Evolutionary conservation across 2,888 invertebrate species (phyloP), one percentile per base, ranked within the genome.

Genomic region (Coelopa pilipes): DNA sequence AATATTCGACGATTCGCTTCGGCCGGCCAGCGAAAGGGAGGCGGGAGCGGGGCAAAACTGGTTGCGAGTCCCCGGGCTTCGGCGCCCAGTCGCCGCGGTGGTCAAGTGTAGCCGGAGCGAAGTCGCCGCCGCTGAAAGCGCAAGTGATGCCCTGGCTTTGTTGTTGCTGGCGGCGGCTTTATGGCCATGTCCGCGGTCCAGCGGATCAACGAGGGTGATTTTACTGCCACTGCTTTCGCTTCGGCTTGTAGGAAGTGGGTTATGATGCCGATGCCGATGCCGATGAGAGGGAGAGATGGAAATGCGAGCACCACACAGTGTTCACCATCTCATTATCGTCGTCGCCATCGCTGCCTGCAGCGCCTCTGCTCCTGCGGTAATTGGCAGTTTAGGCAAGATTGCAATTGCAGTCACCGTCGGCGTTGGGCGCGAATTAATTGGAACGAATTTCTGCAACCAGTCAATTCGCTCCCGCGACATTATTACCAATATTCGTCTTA

Each of bases 101-200:
- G 45, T 57, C 62, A 68, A 75, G 70, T 63, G 46, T 57, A 63
- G 34, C 68, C 15, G 55, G 15, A 57, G 13, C 46, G 65, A 24
- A 50, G 11, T 62, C 78, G 77, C 80, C 50, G 45, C 77, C 75
- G 75, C 79, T 77, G 81, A 84, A 83, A 84, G 81, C 81, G 82
- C 80, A 82, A 84, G 81, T 80, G 77, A 81, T 82, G 80, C 80
- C 82, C 79, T 80, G 81, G 79, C 83, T 82, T 81, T 83, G 81
- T 80, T 78, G 57, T 55, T 74, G 49, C 72, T 66, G 68, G 68
- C n/a, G 46, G 11, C 49, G 49, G 13, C 49, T 24, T 24, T 50
- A 47, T 59, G 17, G 17, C 57, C 24, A 17, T 65, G 34, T 7
- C 34, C 2, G 34, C 34, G 34, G 34, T 34, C 34, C 34, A 34